Base-by-base conservation (phyloP, 2,888 invertebrate species). In the Zygothrica quintamaculata region DNA sequence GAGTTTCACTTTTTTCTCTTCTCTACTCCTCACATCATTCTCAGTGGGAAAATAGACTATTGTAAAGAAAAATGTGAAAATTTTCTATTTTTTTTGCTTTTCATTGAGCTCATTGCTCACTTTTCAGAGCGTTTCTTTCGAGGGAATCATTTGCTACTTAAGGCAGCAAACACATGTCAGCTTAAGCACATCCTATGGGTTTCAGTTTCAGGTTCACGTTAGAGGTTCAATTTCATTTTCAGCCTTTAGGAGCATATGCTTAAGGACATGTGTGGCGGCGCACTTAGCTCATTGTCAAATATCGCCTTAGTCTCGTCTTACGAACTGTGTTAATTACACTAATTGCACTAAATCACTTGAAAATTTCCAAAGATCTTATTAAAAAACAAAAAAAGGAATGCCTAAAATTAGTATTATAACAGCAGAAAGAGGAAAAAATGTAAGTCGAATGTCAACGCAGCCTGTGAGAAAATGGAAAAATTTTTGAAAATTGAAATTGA, bases 311-410 rank as follows among this genome's bases (percentile, higher is more conserved):
- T 78, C 81, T 84, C 82, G 53, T 66, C 84, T 84, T 86, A 84
- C 87, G 65, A 46, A 52, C 77, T 60, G 79, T 82, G 80, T 84
- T 84, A 84, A 84, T 84, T 80, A 86, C 74, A 86, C 82, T 84
- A 84, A 84, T 84, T 84, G 87, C 77, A 86, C 75, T 84, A 84
- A 86, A 84, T 77, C 84, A 84, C 81, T 86, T 77, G 75, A 77
- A 75, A 86, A 84, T 71, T 78, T 73, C 11, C 53, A 48, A 18
- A 48, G 53, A 26, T 42, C 13, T 29, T 50, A 22, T 58, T 70
- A 67, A 56, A 79, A 77, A n/a, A n/a, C n/a, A n/a, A n/a, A n/a
- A n/a, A n/a, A n/a, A n/a, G n/a, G n/a, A n/a, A 66, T 75, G 55
- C 62, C 68, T 59, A 47, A 58, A 71, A 76, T 85, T 85, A 76